Evolutionary conservation across 1,140 invertebrate genomes (phyloP), one percentile per base, ranked within the genome.

Genomic region (Drosophila biarmipes): DNA sequence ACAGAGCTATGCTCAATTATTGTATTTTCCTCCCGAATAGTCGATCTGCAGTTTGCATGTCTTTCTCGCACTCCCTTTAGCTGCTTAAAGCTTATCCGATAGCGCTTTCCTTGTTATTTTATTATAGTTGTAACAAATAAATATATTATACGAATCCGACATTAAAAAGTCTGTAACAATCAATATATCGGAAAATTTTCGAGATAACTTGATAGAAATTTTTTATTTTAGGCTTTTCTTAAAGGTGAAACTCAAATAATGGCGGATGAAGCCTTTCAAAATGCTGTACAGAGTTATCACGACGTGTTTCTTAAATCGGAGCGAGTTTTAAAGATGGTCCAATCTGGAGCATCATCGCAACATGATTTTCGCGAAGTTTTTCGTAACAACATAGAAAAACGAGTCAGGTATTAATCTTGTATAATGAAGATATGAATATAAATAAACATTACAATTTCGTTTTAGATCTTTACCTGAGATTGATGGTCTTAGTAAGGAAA

Each of bases 311-410:
- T 99, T 4, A 98, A 98, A 92, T 99, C 98, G 46, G 99, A 99
- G 87, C 94, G 99, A 73, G 97, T 99, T 35, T 93, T 96, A 31
- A 97, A 97, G 93, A 98, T 99, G 96, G 98, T 99, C 19, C 96
- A 97, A 80, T 97, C 98, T 64, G 99, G 99, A 49, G 98, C 98
- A 72, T 99, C 98, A 93, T 99, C 98, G 29, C 97, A 98, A 90
- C 96, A 99, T 93, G 99, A 99, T 94, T 99, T 99, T 93, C 95
- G 98, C 61, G 99, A 99, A 94, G 98, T 99, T 17, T 99, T 99
- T 93, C 96, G 97, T 92, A 98, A 98, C 92, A 99, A 99, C 92
- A 98, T 99, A 84, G 98, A 99, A 92, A 99, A 99, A 93, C 94
- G 98, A 93, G 97, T 99, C 90, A 95, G 96, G 95, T 96, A 93